Evolutionary conservation across 2,888 invertebrate species (phyloP).

Genomic region (Augochlorella aurata): DNA sequence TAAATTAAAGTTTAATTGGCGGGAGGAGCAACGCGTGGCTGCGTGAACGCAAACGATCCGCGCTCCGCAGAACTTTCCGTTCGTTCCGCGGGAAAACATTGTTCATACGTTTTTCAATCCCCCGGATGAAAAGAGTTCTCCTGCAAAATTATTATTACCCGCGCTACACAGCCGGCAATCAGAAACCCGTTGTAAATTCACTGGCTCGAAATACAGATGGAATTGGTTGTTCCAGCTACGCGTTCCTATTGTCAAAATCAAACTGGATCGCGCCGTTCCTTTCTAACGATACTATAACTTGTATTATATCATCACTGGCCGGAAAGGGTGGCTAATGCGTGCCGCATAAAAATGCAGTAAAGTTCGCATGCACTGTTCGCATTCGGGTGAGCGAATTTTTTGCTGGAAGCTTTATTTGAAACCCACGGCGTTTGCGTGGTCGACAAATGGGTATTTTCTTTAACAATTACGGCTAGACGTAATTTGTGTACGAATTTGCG

Average conservation of each 20-base stretch:
- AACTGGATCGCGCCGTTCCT: not conserved
- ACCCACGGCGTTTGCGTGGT: not conserved
- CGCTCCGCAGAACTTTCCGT: conserved; percentile 39
- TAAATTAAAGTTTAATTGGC: conserved; percentile 70
- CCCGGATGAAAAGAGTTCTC: not conserved
- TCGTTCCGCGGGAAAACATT: conserved; percentile 9
- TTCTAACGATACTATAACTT: not conserved
- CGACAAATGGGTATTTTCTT: not conserved
- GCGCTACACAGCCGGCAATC: not conserved
- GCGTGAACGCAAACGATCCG: not conserved
- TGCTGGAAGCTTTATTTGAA: not conserved
- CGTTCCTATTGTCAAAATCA: not conserved
- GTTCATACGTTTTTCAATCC: conserved; percentile 30
- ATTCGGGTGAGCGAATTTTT: not conserved
- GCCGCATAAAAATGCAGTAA: not conserved
- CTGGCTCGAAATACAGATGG: not conserved
- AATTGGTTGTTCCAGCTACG: not conserved
- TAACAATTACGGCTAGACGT: not conserved
- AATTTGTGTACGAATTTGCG: not conserved
- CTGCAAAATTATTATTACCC: not conserved
- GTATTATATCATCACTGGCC: not conserved
- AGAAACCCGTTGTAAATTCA: not conserved
- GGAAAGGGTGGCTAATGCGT: not conserved
- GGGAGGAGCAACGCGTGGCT: conserved; percentile 17
- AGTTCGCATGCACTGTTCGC: not conserved